These are phyloP conservation scores for Eunapius fragilis DNA, from an alignment of 37 sponge, comb jelly and placozoan species.

Conservation along the genomic window DNA sequence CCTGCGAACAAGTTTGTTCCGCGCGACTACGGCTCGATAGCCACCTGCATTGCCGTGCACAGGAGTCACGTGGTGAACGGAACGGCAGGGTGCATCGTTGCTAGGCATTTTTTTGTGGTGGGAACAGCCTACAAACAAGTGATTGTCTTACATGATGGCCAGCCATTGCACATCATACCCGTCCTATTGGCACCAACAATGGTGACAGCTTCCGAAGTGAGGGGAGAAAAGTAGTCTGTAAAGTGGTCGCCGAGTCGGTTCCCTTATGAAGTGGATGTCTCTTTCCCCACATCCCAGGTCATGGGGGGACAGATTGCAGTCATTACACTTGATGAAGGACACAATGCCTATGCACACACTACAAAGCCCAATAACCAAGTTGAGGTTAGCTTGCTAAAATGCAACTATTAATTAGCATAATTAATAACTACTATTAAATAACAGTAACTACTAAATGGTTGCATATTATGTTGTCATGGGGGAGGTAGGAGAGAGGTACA, in stretches of 20 bases:
- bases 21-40: conserved; percentile 32
- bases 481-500: too few species aligned
- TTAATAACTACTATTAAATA: too few species aligned
- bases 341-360: neutral
- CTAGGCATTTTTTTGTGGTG: conserved; percentile 1
- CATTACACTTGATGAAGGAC: neutral
- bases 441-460: too few species aligned
- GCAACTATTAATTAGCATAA: too few species aligned
- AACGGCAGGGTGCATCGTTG: neutral
- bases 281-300: too few species aligned
- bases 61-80: neutral
- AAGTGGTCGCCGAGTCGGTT: too few species aligned
- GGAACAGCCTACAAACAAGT: conserved; percentile 52
- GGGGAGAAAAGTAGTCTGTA: too few species aligned
- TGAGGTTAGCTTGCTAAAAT: too few species aligned
- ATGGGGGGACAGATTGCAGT: conserved; percentile 2
- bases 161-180: conserved; percentile 5
- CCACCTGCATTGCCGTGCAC: conserved; percentile 22
- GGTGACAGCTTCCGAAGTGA: neutral
- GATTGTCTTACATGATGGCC: conserved; percentile 31
- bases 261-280: too few species aligned
- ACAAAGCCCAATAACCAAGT: too few species aligned
- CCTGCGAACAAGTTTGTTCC: conserved; percentile 8
- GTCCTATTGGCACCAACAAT: neutral
- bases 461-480: too few species aligned